Conservation (phyloP, 2,888 invertebrate genomes). For the Ennomos fuscantarius region DNA sequence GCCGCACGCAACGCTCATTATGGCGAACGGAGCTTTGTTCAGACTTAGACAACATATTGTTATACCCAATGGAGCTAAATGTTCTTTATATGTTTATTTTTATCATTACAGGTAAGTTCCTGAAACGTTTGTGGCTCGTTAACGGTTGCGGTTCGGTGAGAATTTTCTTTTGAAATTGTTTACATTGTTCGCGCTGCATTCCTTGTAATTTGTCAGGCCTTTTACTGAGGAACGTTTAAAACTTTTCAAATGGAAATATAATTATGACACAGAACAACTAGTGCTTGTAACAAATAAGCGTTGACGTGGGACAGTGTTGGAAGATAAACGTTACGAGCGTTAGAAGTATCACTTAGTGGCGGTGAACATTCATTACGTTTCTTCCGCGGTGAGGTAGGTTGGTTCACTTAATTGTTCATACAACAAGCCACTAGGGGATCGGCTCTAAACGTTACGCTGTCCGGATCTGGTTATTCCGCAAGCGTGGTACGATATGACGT, state of each 20-base stretch:
- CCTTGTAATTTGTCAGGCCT: conserved; percentile 44
- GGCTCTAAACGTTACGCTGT: conserved; percentile 78
- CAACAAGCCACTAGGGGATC: conserved; percentile 82
- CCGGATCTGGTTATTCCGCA: conserved; percentile 74
- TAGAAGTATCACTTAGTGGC: conserved; percentile 54
- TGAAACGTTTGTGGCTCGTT: conserved; percentile 62
- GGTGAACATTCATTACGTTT: conserved; percentile 77
- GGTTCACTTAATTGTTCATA: conserved; percentile 82
- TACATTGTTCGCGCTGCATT: conserved; percentile 43
- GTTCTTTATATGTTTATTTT: conserved; percentile 79
- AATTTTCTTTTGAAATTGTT: conserved; percentile 66
- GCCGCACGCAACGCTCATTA: conserved; percentile 84
- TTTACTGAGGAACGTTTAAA: conserved; percentile 36
- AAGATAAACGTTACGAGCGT: conserved; percentile 19
- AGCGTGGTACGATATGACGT: conserved; percentile 62
- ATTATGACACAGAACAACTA: conserved; percentile 32
- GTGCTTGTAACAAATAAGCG: conserved; percentile 13
- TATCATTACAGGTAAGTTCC: conserved; percentile 81
- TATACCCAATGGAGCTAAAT: conserved; percentile 75
- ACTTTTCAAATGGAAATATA: conserved; percentile 45
- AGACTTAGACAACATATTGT: conserved; percentile 80
- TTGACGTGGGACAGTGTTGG: conserved; percentile 6
- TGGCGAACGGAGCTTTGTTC: conserved; percentile 78
- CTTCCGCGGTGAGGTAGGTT: conserved; percentile 72
- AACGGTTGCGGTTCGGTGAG: conserved; percentile 71